These are phyloP conservation scores for Drosophila nr. medialis DNA, from an alignment of 2,888 invertebrate genomes.

Conservation along the genomic window DNA sequence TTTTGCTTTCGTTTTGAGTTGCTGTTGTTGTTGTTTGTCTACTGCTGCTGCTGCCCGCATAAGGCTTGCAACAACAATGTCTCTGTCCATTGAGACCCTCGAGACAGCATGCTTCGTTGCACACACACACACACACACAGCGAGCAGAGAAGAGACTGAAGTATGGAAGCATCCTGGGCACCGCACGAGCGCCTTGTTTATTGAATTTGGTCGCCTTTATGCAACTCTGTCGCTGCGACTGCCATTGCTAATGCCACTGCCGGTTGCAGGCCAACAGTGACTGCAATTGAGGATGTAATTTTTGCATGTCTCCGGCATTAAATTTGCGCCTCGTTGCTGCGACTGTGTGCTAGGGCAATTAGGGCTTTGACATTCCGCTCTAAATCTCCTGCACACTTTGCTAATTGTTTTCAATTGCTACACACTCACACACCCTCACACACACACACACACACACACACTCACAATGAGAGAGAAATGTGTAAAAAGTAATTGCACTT, in stretches of 20 bases:
- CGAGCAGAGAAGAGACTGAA: constrained; percentile 5
- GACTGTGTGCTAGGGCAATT: constrained; percentile 62
- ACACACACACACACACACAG: constrained; percentile 18
- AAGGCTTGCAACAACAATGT: constrained; percentile 35
- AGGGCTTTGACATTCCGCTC: constrained; percentile 75
- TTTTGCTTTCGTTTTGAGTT: constrained; percentile 63
- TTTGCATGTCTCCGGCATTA: constrained; percentile 77
- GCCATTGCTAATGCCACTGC: neutral
- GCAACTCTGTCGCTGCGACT: neutral
- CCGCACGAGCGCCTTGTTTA: constrained; percentile 76
- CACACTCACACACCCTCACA: constrained; percentile 21
- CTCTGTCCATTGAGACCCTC: constrained; percentile 52
- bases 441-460: constrained; percentile 36
- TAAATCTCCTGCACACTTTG: constrained; percentile 77
- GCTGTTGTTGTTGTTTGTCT: neutral
- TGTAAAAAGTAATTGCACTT: constrained; percentile 53
- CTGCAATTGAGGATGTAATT: constrained; percentile 77
- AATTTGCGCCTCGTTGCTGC: constrained; percentile 56
- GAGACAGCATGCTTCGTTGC: constrained; percentile 57
- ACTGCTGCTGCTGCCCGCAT: constrained; percentile 19
- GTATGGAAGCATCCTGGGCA: constrained; percentile 34
- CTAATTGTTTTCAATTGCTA: constrained; percentile 78
- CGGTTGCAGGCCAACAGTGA: constrained; percentile 13
- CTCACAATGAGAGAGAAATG: constrained; percentile 12
- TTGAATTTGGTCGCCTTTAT: constrained; percentile 71